Evolutionary conservation across 2,888 invertebrate species (phyloP).

Genomic region (Amiota communis): DNA sequence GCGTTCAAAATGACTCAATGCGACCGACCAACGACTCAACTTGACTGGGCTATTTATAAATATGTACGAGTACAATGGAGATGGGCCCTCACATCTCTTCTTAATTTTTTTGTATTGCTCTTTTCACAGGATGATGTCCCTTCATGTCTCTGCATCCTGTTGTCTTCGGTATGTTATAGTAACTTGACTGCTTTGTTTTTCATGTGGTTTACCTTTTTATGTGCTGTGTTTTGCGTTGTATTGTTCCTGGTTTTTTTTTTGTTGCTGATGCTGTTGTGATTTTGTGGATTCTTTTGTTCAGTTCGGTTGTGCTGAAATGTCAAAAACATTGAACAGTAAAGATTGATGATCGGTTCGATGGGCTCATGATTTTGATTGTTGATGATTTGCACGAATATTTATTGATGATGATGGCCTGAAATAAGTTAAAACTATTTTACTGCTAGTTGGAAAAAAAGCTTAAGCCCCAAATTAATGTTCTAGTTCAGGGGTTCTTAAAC

Average conservation of each 20-base stretch:
- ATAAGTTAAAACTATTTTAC: conserved; percentile 39
- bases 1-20: neutral
- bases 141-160: neutral
- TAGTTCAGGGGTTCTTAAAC: no score
- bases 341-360: conserved; percentile 57
- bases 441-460: no score
- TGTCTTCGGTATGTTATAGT: no score
- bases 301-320: conserved; percentile 46
- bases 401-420: conserved; percentile 41
- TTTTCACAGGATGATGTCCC: conserved; percentile 35
- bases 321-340: conserved; percentile 63
- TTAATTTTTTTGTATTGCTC: conserved; percentile 29
- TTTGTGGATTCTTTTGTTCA: neutral
- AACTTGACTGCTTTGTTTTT: conserved; percentile 16
- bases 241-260: conserved; percentile 23
- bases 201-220: conserved; percentile 28
- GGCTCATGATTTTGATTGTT: conserved; percentile 29
- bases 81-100: conserved; percentile 15
- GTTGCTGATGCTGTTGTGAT: conserved; percentile 33
- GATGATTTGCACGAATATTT: conserved; percentile 57
- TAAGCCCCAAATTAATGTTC: no score
- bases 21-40: no score
- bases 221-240: neutral
- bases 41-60: conserved; percentile 3
- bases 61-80: conserved; percentile 29